Conservation (phyloP, 35 echinoderm and acorn worm genomes). For the Ophioderma brevispina region DNA sequence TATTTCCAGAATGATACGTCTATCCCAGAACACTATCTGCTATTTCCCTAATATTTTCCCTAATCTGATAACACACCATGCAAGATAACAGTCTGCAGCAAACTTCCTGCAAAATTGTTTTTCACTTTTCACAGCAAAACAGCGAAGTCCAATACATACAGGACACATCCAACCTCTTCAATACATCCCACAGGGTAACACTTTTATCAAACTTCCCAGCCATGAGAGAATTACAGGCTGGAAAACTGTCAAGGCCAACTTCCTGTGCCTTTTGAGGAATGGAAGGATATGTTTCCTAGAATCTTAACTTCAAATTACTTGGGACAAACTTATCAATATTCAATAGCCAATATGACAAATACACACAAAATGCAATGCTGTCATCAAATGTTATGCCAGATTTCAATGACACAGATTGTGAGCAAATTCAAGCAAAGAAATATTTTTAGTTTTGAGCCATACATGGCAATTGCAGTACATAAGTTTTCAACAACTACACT, state of each 20-base stretch:
- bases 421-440: too few species aligned
- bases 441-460: too few species aligned
- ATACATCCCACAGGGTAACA: neutral
- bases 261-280: neutral
- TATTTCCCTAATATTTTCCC: too few species aligned
- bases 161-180: neutral
- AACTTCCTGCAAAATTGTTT: neutral
- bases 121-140: neutral
- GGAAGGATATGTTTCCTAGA: slow-evolving; percentile 1
- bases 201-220: neutral
- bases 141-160: neutral
- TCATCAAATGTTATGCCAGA: too few species aligned
- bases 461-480: too few species aligned
- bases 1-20: too few species aligned
- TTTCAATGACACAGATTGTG: too few species aligned
- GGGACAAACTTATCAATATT: too few species aligned
- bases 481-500: too few species aligned
- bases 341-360: too few species aligned
- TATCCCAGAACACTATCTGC: too few species aligned
- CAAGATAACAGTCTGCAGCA: neutral
- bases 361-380: too few species aligned
- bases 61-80: neutral
- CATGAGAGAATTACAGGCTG: neutral
- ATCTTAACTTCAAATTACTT: neutral
- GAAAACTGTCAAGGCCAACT: neutral